Conservation (phyloP, 1,140 invertebrate genomes). For the Zaprionus inermis region DNA sequence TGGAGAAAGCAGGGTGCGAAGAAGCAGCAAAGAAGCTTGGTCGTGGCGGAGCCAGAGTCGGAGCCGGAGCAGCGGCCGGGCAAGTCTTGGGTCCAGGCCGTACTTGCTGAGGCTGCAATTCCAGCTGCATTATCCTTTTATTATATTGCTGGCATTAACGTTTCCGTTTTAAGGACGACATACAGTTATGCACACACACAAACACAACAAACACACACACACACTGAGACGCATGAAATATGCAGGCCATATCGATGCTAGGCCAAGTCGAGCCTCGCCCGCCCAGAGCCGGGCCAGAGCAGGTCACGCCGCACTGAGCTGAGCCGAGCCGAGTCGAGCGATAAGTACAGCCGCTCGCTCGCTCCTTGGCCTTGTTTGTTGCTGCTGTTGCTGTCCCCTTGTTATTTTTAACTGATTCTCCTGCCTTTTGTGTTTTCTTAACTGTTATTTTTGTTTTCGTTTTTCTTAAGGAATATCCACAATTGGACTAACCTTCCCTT, state of each 20-base stretch:
- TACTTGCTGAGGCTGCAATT: slow-evolving; percentile 32
- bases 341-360: slow-evolving; percentile 34
- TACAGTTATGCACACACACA: background rate
- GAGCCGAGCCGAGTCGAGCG: slow-evolving; percentile 7
- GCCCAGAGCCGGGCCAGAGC: background rate
- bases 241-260: slow-evolving; percentile 33
- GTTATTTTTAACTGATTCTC: slow-evolving; percentile 60
- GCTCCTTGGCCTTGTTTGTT: slow-evolving; percentile 36
- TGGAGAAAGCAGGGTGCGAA: too few species aligned
- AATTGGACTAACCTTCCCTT: slow-evolving; percentile 30
- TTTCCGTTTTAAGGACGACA: slow-evolving; percentile 51
- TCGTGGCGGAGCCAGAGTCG: background rate
- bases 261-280: background rate
- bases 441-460: slow-evolving; percentile 19
- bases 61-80: background rate
- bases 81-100: background rate
- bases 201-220: background rate
- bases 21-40: too few species aligned
- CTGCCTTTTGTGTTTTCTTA: slow-evolving; percentile 1
- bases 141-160: slow-evolving; percentile 67
- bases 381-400: slow-evolving; percentile 22
- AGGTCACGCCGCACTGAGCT: slow-evolving; percentile 4
- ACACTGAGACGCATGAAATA: slow-evolving; percentile 29
- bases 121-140: slow-evolving; percentile 63
- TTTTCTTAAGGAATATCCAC: slow-evolving; percentile 53